Conservation (phyloP, 2,113 vertebrate species). For the Menidia beryllina region DNA sequence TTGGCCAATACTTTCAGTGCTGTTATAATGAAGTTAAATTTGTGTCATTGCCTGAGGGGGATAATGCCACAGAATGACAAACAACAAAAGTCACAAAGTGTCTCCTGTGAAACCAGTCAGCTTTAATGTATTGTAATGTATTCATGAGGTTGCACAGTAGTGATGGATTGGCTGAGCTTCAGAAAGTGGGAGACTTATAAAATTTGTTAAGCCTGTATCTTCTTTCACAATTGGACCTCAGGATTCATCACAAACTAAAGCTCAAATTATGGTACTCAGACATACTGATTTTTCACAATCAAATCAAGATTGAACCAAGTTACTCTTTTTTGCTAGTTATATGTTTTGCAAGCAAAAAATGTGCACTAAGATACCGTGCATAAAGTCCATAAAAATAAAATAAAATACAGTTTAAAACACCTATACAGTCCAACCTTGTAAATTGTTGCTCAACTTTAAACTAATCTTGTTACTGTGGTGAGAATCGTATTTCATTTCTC, state of each 20-base stretch:
- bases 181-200: conserved; percentile 59
- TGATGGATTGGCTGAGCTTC: conserved; percentile 63
- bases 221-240: conserved; percentile 16
- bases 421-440: neutral
- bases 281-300: neutral
- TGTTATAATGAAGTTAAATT: conserved; percentile 35
- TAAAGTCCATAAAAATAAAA: no score
- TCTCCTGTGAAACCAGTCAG: conserved; percentile 73
- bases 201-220: conserved; percentile 55
- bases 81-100: conserved; percentile 62
- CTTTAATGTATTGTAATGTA: conserved; percentile 81
- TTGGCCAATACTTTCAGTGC: neutral
- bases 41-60: conserved; percentile 55
- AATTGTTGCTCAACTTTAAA: neutral
- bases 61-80: conserved; percentile 65
- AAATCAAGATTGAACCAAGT: conserved; percentile 4
- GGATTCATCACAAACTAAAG: conserved; percentile 5
- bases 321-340: neutral
- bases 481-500: conserved; percentile 1
- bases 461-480: neutral
- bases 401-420: neutral
- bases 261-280: conserved; percentile 11
- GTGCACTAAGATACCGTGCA: neutral
- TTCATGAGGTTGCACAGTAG: conserved; percentile 68
- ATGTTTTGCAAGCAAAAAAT: neutral